Conservation (phyloP, 1,140 invertebrate genomes). For the Drosophila kanapiae region DNA sequence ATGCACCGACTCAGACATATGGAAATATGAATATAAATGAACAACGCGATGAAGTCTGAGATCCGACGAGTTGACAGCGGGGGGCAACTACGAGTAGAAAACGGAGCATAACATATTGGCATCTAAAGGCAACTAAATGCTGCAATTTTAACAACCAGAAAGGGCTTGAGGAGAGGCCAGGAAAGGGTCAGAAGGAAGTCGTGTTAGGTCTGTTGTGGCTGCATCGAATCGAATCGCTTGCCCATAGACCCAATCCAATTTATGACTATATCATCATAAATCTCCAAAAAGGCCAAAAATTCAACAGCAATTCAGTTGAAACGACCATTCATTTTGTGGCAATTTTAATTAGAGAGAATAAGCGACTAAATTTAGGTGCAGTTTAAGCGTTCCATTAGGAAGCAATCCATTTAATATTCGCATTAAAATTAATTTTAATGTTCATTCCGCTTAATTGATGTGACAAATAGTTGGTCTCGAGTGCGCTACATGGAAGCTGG, state of each 20-base stretch:
- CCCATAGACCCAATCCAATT: conserved; percentile 1
- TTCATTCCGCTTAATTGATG: conserved; percentile 40
- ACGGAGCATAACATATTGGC: background rate
- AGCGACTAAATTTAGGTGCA: background rate
- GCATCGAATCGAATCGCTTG: background rate
- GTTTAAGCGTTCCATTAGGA: conserved; percentile 29
- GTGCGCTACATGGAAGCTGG: background rate
- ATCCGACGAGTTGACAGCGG: conserved; percentile 14
- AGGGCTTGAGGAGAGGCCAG: background rate
- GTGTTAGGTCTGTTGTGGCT: background rate
- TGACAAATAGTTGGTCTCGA: conserved; percentile 24
- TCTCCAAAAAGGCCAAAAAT: background rate
- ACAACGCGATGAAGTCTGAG: conserved; percentile 66
- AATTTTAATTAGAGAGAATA: conserved; percentile 18
- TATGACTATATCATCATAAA: conserved; percentile 1
- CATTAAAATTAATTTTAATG: conserved; percentile 51
- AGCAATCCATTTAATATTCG: conserved; percentile 38
- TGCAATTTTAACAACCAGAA: background rate
- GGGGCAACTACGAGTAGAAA: background rate
- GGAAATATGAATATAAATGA: conserved; percentile 83
- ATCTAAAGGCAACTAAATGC: conserved; percentile 6
- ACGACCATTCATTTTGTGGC: conserved; percentile 19
- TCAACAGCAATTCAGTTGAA: background rate
- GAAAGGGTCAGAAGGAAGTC: background rate
- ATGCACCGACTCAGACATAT: conserved; percentile 56